Percentiles rank a stretch among this genome's conserved stretches.
Conservation (phyloP, 2,888 invertebrate species). For the Spicauda simplicius region DNA sequence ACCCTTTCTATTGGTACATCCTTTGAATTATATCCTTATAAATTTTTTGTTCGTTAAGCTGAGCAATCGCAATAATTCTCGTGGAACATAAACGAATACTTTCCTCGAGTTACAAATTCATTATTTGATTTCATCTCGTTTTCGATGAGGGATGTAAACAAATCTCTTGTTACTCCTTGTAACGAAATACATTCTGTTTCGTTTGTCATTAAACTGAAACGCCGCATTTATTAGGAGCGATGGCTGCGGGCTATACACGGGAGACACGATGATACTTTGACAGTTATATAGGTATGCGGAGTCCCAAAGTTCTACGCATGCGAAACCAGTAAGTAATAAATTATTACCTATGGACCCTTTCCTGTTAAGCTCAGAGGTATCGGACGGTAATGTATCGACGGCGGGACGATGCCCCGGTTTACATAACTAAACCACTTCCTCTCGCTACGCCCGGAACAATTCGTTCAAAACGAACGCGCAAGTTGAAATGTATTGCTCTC, state of each 20-base stretch:
- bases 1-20: background rate
- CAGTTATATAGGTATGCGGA: conserved; percentile 22
- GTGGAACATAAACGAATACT: conserved; percentile 22
- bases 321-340: conserved; percentile 67
- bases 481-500: conserved; percentile 55
- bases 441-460: conserved; percentile 42
- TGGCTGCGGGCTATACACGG: conserved; percentile 19
- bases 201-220: conserved; percentile 18
- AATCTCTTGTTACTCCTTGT: conserved; percentile 40
- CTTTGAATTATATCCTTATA: conserved; percentile 13
- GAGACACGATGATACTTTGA: conserved; percentile 23
- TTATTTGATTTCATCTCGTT: conserved; percentile 46
- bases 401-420: conserved; percentile 62
- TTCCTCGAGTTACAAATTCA: conserved; percentile 35
- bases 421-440: conserved; percentile 59
- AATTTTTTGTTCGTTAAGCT: conserved; percentile 8
- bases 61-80: conserved; percentile 23
- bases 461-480: conserved; percentile 46
- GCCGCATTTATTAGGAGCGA: background rate
- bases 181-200: conserved; percentile 37
- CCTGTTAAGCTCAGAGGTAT: conserved; percentile 69
- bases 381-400: conserved; percentile 70
- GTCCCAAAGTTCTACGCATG: conserved; percentile 25
- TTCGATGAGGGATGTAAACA: conserved; percentile 42
- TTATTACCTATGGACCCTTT: conserved; percentile 74